phyloP scores from a whole-genome alignment of 2,888 invertebrate genomes.

The Hypena proboscidalis region DNA sequence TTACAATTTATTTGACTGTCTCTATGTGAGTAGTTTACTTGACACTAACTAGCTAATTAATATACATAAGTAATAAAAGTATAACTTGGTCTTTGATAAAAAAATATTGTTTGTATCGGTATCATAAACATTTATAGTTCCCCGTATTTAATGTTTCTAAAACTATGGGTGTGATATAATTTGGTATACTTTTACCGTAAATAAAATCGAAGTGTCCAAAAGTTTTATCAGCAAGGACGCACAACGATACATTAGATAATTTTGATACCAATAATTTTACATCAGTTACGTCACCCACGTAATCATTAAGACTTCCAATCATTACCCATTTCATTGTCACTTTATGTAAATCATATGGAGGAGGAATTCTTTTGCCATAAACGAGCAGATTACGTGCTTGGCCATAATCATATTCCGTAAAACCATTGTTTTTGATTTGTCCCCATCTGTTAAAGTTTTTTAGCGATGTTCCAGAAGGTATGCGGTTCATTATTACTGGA shows the following conservation, averaged over 20 bases:
- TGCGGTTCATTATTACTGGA: conserved; percentile 42
- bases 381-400: conserved; percentile 21
- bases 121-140: conserved; percentile 32
- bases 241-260: conserved; percentile 34
- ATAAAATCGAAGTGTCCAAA: conserved; percentile 54
- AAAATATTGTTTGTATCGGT: too few relatives aligned
- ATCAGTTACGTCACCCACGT: conserved; percentile 43
- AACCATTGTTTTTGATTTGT: conserved; percentile 44
- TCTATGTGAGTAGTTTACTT: too few relatives aligned
- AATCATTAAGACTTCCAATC: conserved; percentile 44
- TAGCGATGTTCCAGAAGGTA: conserved; percentile 49
- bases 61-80: too few relatives aligned
- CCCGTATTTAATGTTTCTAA: conserved; percentile 33
- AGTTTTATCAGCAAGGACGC: conserved; percentile 42
- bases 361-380: conserved; percentile 40
- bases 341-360: conserved; percentile 37
- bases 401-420: conserved; percentile 46
- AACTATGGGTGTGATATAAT: conserved; percentile 44
- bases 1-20: too few relatives aligned
- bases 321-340: conserved; percentile 42
- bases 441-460: conserved; percentile 49
- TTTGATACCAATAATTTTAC: conserved; percentile 28
- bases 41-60: too few relatives aligned
- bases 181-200: conserved; percentile 47
- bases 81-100: too few relatives aligned